phyloP scores from a whole-genome alignment of 2,888 invertebrate genomes.

The Orgyia antiqua region DNA sequence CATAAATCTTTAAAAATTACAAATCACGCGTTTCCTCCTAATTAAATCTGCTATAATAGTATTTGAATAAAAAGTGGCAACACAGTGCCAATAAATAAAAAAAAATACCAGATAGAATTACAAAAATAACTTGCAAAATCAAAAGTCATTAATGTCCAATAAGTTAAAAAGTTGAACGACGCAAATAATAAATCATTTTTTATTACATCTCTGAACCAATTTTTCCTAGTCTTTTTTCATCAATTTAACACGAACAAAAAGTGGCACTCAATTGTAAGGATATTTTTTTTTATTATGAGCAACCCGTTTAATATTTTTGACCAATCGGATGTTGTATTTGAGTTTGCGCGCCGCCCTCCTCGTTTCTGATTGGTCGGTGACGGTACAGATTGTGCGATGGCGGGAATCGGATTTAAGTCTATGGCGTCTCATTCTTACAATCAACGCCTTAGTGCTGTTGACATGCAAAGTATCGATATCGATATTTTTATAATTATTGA shows the following conservation, averaged over 20 bases:
- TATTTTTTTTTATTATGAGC: constrained; percentile 63
- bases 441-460: constrained; percentile 34
- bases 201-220: constrained; percentile 69
- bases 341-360: constrained; percentile 60
- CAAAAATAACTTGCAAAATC: constrained; percentile 62
- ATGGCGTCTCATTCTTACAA: constrained; percentile 72
- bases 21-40: too few relatives aligned
- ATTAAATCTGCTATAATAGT: constrained; percentile 38
- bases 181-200: constrained; percentile 74
- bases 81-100: constrained; percentile 40
- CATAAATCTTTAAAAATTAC: too few relatives aligned
- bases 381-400: constrained; percentile 70
- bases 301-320: constrained; percentile 68
- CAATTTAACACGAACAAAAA: constrained; percentile 74
- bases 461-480: constrained; percentile 26
- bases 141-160: constrained; percentile 75
- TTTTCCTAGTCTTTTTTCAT: constrained; percentile 72
- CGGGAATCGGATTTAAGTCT: constrained; percentile 72
- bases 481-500: too few relatives aligned
- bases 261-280: constrained; percentile 73
- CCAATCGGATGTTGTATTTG: constrained; percentile 52
- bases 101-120: constrained; percentile 40
- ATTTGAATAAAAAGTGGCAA: constrained; percentile 36
- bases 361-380: constrained; percentile 52
- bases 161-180: constrained; percentile 73